Conservation (phyloP, 2,888 invertebrate species). For the Apamea epomidion region DNA sequence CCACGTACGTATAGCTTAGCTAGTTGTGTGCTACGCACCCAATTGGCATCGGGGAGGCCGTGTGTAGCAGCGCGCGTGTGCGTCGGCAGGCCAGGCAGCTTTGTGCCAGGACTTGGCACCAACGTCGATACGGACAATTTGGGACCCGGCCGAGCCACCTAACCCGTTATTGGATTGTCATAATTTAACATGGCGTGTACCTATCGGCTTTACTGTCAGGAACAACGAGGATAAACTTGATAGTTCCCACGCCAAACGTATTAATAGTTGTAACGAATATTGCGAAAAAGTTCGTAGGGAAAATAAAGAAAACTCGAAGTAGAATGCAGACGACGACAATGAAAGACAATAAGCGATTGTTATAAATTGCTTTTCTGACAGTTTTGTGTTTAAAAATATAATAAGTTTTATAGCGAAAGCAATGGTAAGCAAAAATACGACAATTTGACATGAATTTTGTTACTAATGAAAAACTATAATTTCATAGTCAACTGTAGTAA, state of each 20-base stretch:
- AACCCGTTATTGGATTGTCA: constrained; percentile 89
- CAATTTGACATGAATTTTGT: constrained; percentile 42
- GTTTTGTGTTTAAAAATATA: constrained; percentile 52
- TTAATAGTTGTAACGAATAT: constrained; percentile 69
- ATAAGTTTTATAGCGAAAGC: constrained; percentile 26
- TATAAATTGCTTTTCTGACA: constrained; percentile 57
- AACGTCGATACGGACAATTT: constrained; percentile 84
- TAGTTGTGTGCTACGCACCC: constrained; percentile 41
- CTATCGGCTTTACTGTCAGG: constrained; percentile 81
- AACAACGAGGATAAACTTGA: constrained; percentile 77
- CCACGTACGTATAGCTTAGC: constrained; percentile 45
- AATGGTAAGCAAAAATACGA: constrained; percentile 42
- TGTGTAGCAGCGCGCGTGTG: constrained; percentile 65
- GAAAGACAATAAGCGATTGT: constrained; percentile 53
- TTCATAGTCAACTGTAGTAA: constrained; percentile 31
- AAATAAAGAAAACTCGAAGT: constrained; percentile 44
- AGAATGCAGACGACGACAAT: constrained; percentile 52
- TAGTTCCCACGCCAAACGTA: constrained; percentile 74
- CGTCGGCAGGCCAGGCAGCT: constrained; percentile 67
- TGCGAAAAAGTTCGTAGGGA: constrained; percentile 33
- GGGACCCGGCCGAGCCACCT: constrained; percentile 84
- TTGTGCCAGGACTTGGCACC: constrained; percentile 84
- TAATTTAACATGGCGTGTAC: constrained; percentile 85
- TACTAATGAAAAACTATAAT: constrained; percentile 51
- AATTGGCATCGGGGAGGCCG: constrained; percentile 62